These are phyloP conservation scores for Oplegnathus fasciatus DNA, from an alignment of 2,113 vertebrate genomes.

Conservation along the genomic window DNA sequence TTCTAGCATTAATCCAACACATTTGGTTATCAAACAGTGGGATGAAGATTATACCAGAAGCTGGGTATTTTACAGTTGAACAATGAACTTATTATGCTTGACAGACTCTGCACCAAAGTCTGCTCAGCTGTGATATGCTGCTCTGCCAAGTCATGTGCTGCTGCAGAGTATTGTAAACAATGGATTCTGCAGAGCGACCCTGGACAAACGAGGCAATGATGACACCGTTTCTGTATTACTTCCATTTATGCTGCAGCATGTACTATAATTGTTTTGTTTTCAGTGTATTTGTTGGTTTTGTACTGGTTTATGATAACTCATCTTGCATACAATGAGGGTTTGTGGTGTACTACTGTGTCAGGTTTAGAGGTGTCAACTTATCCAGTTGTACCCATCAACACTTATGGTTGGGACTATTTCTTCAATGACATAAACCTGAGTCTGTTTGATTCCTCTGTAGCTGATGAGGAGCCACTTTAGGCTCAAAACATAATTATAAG, in stretches of 20 bases:
- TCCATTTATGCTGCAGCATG: not conserved
- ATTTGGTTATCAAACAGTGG: slow-evolving; percentile 24
- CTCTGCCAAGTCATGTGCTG: slow-evolving; percentile 66
- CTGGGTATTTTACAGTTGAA: slow-evolving; percentile 44
- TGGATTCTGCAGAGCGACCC: slow-evolving; percentile 4
- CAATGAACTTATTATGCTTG: slow-evolving; percentile 69
- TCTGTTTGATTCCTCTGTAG: not conserved
- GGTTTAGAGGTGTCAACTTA: not conserved
- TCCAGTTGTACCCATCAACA: not conserved
- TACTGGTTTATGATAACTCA: not conserved
- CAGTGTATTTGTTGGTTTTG: not conserved
- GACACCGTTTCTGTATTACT: not conserved
- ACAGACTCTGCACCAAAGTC: slow-evolving; percentile 50
- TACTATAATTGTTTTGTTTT: not conserved
- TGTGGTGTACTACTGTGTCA: not conserved
- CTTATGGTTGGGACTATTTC: no score
- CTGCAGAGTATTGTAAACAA: slow-evolving; percentile 33
- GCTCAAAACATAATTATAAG: not conserved
- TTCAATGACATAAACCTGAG: not conserved
- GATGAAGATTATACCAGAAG: slow-evolving; percentile 44
- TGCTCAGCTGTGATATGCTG: slow-evolving; percentile 49
- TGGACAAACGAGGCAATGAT: not conserved
- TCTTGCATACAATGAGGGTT: not conserved
- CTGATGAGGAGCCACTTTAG: not conserved
- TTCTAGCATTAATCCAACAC: slow-evolving; percentile 8